Evolutionary conservation across 2,113 vertebrate species (phyloP), one percentile per base, ranked within the genome.

Genomic region (Planiliza haematocheilus): DNA sequence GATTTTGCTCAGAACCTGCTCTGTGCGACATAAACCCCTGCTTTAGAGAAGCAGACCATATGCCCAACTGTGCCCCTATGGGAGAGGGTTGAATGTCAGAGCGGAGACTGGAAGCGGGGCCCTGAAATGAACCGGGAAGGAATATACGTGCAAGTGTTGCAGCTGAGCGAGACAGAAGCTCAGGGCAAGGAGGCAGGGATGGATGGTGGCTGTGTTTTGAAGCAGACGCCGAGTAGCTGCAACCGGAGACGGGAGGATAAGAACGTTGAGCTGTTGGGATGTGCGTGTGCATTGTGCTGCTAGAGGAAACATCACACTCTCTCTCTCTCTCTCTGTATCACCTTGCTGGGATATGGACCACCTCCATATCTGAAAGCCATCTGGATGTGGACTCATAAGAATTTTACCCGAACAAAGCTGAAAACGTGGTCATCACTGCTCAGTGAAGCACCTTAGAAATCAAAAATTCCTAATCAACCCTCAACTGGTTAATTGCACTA

Each of bases 111-210:
- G 65, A 81, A 69, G 71, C 70, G 77, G 65, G 71, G 50, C 55
- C 52, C 1, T 49, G 77, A 53, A 46, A 73, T 59, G 45, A 37
- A 48, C n/a, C 12, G 34, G 41, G 64, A 43, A 49, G 39, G 56
- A 78, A 50, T 61, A 58, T 67, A 18, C 14, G 53, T 62, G 56
- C 8, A 70, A 46, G n/a, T 67, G 52, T 49, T 53, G 18, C 77
- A 66, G 60, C 60, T 50, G 48, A 86, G 72, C 76, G 81, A 30
- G 70, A 74, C 65, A 63, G 57, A 53, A 68, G 80, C 66, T 71
- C 58, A 10, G 14, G 57, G 56, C 6, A 37, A 61, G 39, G 68
- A 75, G 56, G 55, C 55, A 66, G 77, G 61, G 39, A 36, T 7
- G 56, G 53, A 51, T n/a, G 24, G 67, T n/a, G 46, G 36, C 7